These are phyloP conservation scores for Pterostichus madidus DNA, from an alignment of 2,888 invertebrate species.

Conservation along the genomic window DNA sequence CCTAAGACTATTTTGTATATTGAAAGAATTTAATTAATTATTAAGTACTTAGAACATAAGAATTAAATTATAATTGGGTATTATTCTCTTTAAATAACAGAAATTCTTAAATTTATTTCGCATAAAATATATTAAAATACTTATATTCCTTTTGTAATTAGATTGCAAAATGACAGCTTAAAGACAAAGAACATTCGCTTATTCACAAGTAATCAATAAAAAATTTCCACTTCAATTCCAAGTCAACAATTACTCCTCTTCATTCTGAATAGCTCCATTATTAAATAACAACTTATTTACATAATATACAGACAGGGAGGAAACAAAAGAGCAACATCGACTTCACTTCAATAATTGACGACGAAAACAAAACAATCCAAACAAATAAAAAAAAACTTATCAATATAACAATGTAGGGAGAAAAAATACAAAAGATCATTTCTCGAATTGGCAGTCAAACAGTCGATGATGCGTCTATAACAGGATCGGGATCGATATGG, in stretches of 20 bases:
- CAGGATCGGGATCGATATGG: constrained; percentile 28
- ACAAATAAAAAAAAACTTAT: neutral
- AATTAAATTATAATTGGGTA: too few species aligned
- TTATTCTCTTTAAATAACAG: too few species aligned
- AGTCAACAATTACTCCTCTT: neutral
- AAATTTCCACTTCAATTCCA: constrained; percentile 11
- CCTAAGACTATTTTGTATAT: too few species aligned
- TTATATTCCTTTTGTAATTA: neutral
- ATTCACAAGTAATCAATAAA: constrained; percentile 17
- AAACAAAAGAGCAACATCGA: constrained; percentile 6
- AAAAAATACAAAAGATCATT: constrained; percentile 17
- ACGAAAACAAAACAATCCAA: constrained; percentile 1
- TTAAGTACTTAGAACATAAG: too few species aligned
- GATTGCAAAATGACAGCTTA: neutral
- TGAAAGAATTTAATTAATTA: too few species aligned
- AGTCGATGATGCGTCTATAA: constrained; percentile 32
- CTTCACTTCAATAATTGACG: constrained; percentile 37
- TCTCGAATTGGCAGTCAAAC: constrained; percentile 36
- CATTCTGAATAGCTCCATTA: neutral
- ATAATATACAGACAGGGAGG: neutral
- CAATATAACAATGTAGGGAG: neutral
- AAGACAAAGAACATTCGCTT: constrained; percentile 9
- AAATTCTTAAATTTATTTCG: too few species aligned
- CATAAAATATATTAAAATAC: neutral
- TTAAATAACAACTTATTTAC: neutral